These are phyloP conservation scores for Zoanthus sociatus DNA, from an alignment of 92 coral and sea anemone genomes.

Conservation along the genomic window DNA sequence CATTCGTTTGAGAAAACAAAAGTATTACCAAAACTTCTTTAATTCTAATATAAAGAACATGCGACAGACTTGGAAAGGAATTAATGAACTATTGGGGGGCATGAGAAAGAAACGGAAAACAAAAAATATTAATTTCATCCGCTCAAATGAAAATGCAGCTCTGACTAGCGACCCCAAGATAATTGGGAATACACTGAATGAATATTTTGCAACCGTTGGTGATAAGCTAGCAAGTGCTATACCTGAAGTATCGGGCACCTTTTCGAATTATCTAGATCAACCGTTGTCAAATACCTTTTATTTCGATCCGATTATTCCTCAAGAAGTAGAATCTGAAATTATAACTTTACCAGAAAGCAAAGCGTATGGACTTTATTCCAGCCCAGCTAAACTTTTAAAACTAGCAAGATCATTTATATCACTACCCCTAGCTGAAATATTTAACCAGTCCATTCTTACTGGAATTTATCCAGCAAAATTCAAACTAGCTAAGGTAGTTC, in stretches of 20 bases:
- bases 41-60: slow-evolving; percentile 48
- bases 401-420: not conserved
- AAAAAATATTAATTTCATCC: slow-evolving; percentile 9
- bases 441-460: slow-evolving; percentile 25
- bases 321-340: slow-evolving; percentile 38
- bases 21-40: slow-evolving; percentile 51
- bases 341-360: slow-evolving; percentile 26
- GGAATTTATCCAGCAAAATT: slow-evolving; percentile 52
- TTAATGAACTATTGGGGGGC: slow-evolving; percentile 54
- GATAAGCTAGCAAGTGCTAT: slow-evolving; percentile 25
- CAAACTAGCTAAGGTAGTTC: slow-evolving; percentile 42
- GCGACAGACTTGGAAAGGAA: slow-evolving; percentile 66
- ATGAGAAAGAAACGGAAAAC: slow-evolving; percentile 22
- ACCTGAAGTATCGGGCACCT: slow-evolving; percentile 26
- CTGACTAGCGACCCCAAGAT: slow-evolving; percentile 38
- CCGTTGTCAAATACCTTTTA: slow-evolving; percentile 24
- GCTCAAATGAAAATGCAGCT: slow-evolving; percentile 24
- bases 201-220: slow-evolving; percentile 22
- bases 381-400: slow-evolving; percentile 22
- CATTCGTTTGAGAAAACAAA: slow-evolving; percentile 48
- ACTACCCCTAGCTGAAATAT: slow-evolving; percentile 19
- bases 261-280: slow-evolving; percentile 35
- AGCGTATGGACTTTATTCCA: slow-evolving; percentile 40
- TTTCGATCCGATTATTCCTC: slow-evolving; percentile 37
- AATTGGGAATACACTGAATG: slow-evolving; percentile 41